Conservation (phyloP, 2,113 vertebrate species). For the Monopterus albus region DNA sequence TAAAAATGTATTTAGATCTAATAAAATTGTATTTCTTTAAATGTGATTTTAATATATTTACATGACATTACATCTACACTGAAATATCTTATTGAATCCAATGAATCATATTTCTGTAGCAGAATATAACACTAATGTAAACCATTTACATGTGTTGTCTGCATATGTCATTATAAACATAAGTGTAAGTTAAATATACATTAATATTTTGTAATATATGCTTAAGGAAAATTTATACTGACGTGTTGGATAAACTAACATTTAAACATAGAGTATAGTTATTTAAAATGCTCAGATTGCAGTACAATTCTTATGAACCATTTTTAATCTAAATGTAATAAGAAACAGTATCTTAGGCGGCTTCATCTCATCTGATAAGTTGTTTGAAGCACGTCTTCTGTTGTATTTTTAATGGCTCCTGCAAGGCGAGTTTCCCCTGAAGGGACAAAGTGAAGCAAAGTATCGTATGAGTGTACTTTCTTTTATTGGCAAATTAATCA, state of each 20-base stretch:
- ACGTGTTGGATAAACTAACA: not conserved
- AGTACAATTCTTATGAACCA: not conserved
- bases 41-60: not conserved
- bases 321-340: constrained; percentile 50
- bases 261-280: too few species aligned
- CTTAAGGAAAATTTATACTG: not conserved
- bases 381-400: constrained; percentile 71
- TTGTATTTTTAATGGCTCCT: constrained; percentile 73
- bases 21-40: too few species aligned
- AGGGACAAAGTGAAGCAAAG: constrained; percentile 58
- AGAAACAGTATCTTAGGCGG: constrained; percentile 34
- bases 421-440: constrained; percentile 55
- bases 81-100: not conserved
- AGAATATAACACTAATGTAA: not conserved
- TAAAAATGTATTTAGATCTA: too few species aligned
- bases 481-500: constrained; percentile 10
- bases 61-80: not conserved
- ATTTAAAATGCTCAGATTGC: not conserved
- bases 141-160: not conserved
- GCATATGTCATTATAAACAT: not conserved
- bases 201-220: not conserved
- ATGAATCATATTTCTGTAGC: not conserved
- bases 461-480: not conserved
- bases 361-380: constrained; percentile 48
- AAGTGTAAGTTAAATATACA: not conserved